phyloP scores from a whole-genome alignment of 2,113 vertebrate genomes.

The Amphiprion percula region DNA sequence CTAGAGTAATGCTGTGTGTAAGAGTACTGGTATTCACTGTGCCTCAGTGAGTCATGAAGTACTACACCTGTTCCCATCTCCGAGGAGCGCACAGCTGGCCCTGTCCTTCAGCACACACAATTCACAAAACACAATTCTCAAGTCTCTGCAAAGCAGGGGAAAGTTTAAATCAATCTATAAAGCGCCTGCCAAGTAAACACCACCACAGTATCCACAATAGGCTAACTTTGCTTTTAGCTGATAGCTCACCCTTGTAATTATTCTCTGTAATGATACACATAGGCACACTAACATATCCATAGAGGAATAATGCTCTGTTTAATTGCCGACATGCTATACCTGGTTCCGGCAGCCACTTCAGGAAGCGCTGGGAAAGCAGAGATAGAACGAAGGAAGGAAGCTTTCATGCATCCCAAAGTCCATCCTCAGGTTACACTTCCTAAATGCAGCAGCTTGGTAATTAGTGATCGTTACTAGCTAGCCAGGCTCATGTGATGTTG shows the following conservation, averaged over 20 bases:
- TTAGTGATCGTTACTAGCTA: constrained; percentile 58
- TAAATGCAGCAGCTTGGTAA: constrained; percentile 43
- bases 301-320: constrained; percentile 33
- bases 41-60: constrained; percentile 62
- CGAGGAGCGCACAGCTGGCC: constrained; percentile 70
- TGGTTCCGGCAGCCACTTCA: constrained; percentile 44
- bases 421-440: constrained; percentile 71
- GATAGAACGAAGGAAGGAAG: constrained; percentile 53
- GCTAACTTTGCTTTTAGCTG: constrained; percentile 54
- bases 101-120: constrained; percentile 53
- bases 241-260: constrained; percentile 28
- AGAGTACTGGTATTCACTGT: constrained; percentile 63
- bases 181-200: constrained; percentile 59
- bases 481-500: constrained; percentile 26
- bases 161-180: constrained; percentile 26
- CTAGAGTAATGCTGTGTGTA: constrained; percentile 29
- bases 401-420: constrained; percentile 33
- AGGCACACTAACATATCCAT: constrained; percentile 27
- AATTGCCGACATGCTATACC: constrained; percentile 48
- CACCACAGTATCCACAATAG: constrained; percentile 12
- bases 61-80: constrained; percentile 73
- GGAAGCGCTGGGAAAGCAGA: constrained; percentile 48
- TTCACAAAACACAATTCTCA: constrained; percentile 56
- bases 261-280: constrained; percentile 35
- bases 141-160: constrained; percentile 32